phyloP scores from a whole-genome alignment of 2,113 vertebrate species.

The Grallaria varia region DNA sequence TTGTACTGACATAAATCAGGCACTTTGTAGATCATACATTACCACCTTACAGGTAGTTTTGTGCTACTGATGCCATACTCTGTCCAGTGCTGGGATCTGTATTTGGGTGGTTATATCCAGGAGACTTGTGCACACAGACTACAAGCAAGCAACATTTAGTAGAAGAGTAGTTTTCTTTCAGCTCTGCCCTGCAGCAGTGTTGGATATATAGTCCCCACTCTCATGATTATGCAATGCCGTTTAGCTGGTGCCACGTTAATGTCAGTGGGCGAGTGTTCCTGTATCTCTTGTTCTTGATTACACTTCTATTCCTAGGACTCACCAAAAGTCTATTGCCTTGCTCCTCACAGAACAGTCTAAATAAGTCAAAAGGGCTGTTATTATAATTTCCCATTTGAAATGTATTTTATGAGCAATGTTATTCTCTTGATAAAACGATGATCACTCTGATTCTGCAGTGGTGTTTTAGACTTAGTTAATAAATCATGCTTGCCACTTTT shows the following conservation, averaged over 20 bases:
- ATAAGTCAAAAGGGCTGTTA: not conserved
- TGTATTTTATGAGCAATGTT: constrained; percentile 32
- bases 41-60: not conserved
- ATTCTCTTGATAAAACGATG: constrained; percentile 23
- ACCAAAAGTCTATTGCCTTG: not conserved
- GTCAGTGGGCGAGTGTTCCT: not conserved
- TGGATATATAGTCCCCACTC: not conserved
- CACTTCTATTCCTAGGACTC: constrained; percentile 11
- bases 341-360: not conserved
- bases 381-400: constrained; percentile 15
- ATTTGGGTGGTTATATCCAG: not conserved
- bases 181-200: not conserved
- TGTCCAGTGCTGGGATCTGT: not conserved
- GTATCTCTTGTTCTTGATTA: constrained; percentile 8
- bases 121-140: not conserved
- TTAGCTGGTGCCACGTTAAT: not conserved
- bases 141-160: not conserved
- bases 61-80: not conserved
- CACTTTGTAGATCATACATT: not conserved
- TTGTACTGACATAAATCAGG: too few species aligned
- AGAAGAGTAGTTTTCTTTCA: not conserved
- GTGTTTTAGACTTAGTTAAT: constrained; percentile 46
- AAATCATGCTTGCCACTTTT: constrained; percentile 37
- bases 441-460: not conserved
- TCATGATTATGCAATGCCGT: not conserved